These are phyloP conservation scores for Pasiphila rectangulata DNA, from an alignment of 2,888 invertebrate species.

Conservation along the genomic window DNA sequence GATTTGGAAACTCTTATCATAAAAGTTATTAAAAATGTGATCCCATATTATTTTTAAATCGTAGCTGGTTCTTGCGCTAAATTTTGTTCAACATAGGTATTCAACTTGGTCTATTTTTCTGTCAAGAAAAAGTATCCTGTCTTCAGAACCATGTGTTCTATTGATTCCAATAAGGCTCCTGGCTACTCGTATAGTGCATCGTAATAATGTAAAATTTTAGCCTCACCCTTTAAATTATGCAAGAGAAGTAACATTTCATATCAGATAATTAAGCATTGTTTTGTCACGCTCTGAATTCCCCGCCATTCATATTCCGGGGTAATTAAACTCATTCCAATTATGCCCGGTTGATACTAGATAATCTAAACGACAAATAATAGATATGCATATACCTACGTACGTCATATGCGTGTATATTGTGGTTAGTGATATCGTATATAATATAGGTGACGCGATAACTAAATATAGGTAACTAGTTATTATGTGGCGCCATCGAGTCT, in stretches of 20 bases:
- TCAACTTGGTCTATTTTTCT: too few relatives aligned
- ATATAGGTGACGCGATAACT: too few relatives aligned
- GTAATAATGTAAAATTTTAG: constrained; percentile 2
- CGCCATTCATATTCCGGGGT: constrained; percentile 47
- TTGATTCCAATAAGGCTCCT: too few relatives aligned
- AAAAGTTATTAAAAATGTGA: too few relatives aligned
- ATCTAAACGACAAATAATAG: constrained; percentile 44
- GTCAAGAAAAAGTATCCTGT: too few relatives aligned
- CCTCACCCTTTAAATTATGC: constrained; percentile 28
- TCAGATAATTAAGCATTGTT: constrained; percentile 56
- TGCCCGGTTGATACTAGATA: constrained; percentile 34
- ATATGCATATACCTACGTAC: constrained; percentile 31
- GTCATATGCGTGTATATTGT: too few relatives aligned
- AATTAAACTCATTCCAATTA: constrained; percentile 55
- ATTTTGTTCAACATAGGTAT: too few relatives aligned
- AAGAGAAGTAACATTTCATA: constrained; percentile 39
- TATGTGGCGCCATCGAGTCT: constrained; percentile 62
- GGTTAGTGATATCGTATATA: background rate
- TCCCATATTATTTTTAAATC: too few relatives aligned
- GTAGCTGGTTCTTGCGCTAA: too few relatives aligned
- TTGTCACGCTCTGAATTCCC: constrained; percentile 70
- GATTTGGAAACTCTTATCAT: too few relatives aligned
- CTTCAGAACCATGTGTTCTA: too few relatives aligned
- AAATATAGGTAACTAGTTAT: constrained; percentile 60
- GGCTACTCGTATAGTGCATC: background rate